Conservation (phyloP, 2,888 invertebrate genomes). For the Sturmia bella region DNA sequence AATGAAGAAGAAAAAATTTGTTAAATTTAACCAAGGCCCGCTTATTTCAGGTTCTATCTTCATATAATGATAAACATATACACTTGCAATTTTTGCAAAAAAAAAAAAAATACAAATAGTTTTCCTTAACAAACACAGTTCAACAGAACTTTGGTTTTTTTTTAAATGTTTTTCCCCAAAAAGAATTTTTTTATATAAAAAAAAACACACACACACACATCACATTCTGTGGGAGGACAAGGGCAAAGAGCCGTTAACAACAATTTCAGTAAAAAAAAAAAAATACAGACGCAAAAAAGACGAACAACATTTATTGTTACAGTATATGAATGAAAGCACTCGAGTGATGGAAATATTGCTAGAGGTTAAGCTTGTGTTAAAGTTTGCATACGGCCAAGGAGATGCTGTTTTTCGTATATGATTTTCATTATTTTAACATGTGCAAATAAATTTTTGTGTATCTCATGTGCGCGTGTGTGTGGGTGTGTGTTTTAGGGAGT, state of each 20-base stretch:
- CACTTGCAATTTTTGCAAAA: constrained; percentile 42
- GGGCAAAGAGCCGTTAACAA: constrained; percentile 38
- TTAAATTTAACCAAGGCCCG: constrained; percentile 53
- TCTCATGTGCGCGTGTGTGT: neutral
- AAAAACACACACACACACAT: constrained; percentile 39
- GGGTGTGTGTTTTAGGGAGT: constrained; percentile 6
- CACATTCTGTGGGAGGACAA: constrained; percentile 13
- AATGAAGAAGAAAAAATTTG: constrained; percentile 18
- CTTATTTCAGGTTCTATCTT: neutral
- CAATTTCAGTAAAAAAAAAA: constrained; percentile 24
- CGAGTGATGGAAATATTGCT: constrained; percentile 53
- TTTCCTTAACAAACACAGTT: constrained; percentile 44
- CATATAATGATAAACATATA: constrained; percentile 32
- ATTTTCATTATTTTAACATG: constrained; percentile 60
- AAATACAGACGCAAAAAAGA: constrained; percentile 11
- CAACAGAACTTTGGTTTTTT: constrained; percentile 39
- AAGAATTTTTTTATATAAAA: constrained; percentile 38
- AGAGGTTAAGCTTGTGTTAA: constrained; percentile 61
- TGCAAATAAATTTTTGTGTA: constrained; percentile 15
- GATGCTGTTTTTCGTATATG: constrained; percentile 49
- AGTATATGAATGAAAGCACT: constrained; percentile 31
- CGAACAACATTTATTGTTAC: constrained; percentile 32
- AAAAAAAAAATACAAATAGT: constrained; percentile 60
- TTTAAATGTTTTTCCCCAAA: constrained; percentile 50
- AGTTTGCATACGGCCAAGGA: constrained; percentile 38